These are phyloP conservation scores for Rafetus swinhoei DNA, from an alignment of 2,113 vertebrate genomes.

Conservation along the genomic window DNA sequence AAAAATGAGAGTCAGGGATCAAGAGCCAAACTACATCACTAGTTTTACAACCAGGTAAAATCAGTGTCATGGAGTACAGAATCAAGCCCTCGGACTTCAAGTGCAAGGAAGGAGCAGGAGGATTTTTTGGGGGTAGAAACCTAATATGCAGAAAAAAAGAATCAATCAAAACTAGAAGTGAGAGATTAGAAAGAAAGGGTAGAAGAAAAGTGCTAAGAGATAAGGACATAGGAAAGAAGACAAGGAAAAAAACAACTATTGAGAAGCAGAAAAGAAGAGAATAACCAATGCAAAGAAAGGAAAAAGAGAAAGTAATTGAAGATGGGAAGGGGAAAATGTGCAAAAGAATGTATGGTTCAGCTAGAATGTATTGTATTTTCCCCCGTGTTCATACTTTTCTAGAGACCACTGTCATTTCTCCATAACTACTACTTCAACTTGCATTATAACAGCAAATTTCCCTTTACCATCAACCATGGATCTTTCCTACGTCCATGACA, in stretches of 20 bases:
- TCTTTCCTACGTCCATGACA: not conserved
- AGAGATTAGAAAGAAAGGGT: not conserved
- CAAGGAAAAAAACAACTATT: not conserved
- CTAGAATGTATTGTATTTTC: not conserved
- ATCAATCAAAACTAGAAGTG: not conserved
- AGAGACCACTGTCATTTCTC: not conserved
- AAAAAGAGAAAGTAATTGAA: not conserved
- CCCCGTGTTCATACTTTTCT: not conserved
- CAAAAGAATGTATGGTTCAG: not conserved
- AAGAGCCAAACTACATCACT: not conserved
- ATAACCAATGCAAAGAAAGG: not conserved
- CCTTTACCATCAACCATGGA: not conserved
- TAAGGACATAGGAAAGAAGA: not conserved
- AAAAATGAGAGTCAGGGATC: not conserved
- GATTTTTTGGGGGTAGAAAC: not conserved
- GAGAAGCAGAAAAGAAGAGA: not conserved
- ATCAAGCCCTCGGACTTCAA: not conserved
- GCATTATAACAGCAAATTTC: not conserved
- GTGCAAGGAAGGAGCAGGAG: not conserved
- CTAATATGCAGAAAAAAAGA: not conserved
- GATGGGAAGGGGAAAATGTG: not conserved
- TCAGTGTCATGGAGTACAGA: fast-evolving
- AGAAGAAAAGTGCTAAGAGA: not conserved
- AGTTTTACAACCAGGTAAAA: not conserved
- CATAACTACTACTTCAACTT: not conserved